Conservation (phyloP, 2,113 vertebrate genomes). For the Eretmochelys imbricata region DNA sequence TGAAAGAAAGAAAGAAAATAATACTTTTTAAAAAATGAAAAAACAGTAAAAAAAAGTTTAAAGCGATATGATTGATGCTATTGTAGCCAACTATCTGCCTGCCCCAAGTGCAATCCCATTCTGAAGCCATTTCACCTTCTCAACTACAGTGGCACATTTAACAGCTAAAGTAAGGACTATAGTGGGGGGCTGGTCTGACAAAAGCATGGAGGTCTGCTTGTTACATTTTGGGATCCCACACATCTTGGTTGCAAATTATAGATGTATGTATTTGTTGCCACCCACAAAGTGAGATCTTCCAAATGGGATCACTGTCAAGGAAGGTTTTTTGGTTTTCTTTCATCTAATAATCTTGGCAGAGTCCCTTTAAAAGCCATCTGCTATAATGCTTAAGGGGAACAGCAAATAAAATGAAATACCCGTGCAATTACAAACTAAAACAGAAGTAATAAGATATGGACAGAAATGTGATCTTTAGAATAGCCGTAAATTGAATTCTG, state of each 20-base stretch:
- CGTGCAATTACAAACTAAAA: not conserved
- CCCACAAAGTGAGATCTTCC: not conserved
- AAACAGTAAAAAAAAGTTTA: not conserved
- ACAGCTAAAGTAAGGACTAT: accelerated
- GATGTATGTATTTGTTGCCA: not conserved
- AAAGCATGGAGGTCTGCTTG: accelerated
- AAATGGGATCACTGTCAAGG: accelerated
- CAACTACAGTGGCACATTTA: not conserved
- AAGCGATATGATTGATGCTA: not conserved
- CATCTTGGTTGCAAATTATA: not conserved
- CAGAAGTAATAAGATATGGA: not conserved
- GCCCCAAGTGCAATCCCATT: not conserved
- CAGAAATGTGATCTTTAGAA: not conserved
- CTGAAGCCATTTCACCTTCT: not conserved
- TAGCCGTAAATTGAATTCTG: not conserved
- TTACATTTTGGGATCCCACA: not conserved
- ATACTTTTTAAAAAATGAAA: not conserved
- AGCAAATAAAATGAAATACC: not conserved
- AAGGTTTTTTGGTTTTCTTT: not conserved
- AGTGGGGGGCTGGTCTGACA: accelerated
- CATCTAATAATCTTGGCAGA: not conserved
- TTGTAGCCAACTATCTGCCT: not conserved
- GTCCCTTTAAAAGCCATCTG: not conserved
- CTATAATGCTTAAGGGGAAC: not conserved
- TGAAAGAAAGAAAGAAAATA: not conserved